These are phyloP conservation scores for Thera obeliscata DNA, from an alignment of 2,888 invertebrate species.

Conservation along the genomic window DNA sequence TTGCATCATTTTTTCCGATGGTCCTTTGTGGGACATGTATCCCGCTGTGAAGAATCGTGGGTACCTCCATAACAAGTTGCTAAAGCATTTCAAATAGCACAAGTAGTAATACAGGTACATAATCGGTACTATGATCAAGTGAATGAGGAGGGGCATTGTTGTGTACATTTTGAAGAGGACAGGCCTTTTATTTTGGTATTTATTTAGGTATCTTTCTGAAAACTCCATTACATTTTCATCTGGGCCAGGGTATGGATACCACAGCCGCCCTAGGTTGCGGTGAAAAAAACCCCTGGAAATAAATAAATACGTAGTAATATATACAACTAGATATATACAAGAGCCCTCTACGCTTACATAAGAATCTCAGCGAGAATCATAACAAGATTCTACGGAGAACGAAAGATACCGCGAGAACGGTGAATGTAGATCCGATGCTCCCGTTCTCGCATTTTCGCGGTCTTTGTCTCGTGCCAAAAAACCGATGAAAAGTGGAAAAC, in stretches of 20 bases:
- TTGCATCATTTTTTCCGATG: conserved; percentile 52
- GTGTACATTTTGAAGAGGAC: conserved; percentile 55
- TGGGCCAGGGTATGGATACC: conserved; percentile 63
- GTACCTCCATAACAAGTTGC: conserved; percentile 53
- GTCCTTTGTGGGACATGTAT: conserved; percentile 59
- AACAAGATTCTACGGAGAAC: no score
- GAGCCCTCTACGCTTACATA: no score
- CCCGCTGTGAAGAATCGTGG: conserved; percentile 59
- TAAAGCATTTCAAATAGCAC: conserved; percentile 56
- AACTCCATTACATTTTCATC: conserved; percentile 55
- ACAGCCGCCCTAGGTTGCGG: conserved; percentile 49
- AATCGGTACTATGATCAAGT: conserved; percentile 53
- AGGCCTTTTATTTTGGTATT: conserved; percentile 51
- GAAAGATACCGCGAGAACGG: no score
- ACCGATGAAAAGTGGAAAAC: no score
- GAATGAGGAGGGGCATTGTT: conserved; percentile 54
- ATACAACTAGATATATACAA: no score
- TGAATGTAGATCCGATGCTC: no score
- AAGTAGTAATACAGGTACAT: conserved; percentile 57
- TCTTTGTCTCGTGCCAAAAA: no score
- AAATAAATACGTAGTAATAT: neutral
- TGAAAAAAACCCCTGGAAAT: conserved; percentile 62
- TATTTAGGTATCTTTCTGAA: conserved; percentile 56
- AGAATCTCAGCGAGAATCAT: no score
- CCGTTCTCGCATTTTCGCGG: no score